Conservation (phyloP, 2,888 invertebrate species). For the Rutpela maculata region DNA sequence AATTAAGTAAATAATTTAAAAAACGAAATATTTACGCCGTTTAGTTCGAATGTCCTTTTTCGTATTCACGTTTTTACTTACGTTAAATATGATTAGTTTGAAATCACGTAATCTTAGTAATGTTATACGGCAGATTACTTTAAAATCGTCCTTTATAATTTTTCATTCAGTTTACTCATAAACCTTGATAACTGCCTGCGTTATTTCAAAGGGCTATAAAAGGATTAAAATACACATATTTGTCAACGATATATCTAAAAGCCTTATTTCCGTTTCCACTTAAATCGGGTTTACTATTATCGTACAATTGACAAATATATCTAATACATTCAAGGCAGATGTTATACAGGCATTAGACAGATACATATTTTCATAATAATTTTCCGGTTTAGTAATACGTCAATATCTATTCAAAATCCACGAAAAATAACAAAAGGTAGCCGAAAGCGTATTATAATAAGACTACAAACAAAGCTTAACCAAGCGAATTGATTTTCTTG, state of each 20-base stretch:
- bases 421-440: conserved; percentile 55
- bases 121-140: too few relatives aligned
- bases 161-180: too few relatives aligned
- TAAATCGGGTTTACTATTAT: conserved; percentile 46
- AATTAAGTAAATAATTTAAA: too few relatives aligned
- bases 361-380: conserved; percentile 53
- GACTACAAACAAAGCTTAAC: conserved; percentile 63
- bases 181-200: too few relatives aligned
- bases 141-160: too few relatives aligned
- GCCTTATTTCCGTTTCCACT: conserved; percentile 54
- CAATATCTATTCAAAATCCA: conserved; percentile 49
- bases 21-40: too few relatives aligned
- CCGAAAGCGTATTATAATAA: conserved; percentile 62
- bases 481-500: conserved; percentile 63
- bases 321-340: conserved; percentile 49
- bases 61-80: too few relatives aligned
- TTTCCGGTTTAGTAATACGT: conserved; percentile 53
- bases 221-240: too few relatives aligned
- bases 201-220: too few relatives aligned
- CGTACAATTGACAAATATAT: conserved; percentile 51
- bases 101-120: too few relatives aligned
- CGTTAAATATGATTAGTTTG: too few relatives aligned
- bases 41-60: too few relatives aligned
- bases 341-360: conserved; percentile 38
- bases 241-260: conserved; percentile 9